Evolutionary conservation across 2,113 vertebrate species (phyloP), one percentile per base, ranked within the genome.

Genomic region (Echinops telfairi): DNA sequence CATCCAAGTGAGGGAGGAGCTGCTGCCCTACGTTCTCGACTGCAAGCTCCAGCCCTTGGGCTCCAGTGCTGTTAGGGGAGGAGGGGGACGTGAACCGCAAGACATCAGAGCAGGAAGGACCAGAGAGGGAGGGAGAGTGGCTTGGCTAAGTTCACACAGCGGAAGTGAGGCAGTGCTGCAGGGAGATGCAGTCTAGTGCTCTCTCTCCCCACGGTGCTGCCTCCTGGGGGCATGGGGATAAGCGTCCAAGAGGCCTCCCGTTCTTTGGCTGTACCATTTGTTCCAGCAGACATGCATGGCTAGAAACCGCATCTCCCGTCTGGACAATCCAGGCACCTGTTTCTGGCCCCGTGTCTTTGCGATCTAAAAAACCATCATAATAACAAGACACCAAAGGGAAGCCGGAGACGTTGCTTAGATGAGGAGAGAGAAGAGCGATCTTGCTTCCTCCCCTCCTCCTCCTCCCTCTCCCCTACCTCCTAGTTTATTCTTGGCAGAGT

Each of bases 371-470:
- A 47, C 10, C 47, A 53, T 53, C 47, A 53, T 53, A 4, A 1
- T 80, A 79, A 88, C 83, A 92, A 92, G 83, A 80, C 38, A 88
- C 71, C 83, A 83, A 94, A 93, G 88, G 84, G 33, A 90, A 84
- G 76, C 82, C 77, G 79, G 81, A 85, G 60, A 83, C 88, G 86
- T 83, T 78, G 2, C 71, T 25, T 66, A 83, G 53, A 86, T 25
- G 14, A 20, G 47, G 77, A n/a, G 80, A 25, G 33, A 73, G 47
- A 33, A 76, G 83, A 76, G 68, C 33, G 73, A 78, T 10, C 12
- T 53, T 53, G 12, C 2, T 40, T 40, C 58, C 40, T 40, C 75
- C 92, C 71, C 0, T 43, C 79, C 70, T 38, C 40, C 78, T 47
- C 78, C 33, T 81, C 89, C 22, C 33, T 27, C 78, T 78, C 92